Conservation (phyloP, 2,888 invertebrate genomes). For the Tinea semifulvella region DNA sequence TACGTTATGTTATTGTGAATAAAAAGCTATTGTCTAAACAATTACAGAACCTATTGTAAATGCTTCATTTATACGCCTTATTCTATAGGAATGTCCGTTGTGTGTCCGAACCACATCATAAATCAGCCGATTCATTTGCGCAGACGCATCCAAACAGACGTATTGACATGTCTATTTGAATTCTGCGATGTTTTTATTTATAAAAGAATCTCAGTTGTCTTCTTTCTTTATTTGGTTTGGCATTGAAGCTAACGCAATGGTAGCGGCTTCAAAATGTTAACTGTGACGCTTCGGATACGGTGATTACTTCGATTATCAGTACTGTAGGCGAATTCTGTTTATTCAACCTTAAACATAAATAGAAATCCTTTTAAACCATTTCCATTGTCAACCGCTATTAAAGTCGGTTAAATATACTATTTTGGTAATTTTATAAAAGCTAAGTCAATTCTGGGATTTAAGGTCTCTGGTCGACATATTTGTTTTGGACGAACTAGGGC, state of each 20-base stretch:
- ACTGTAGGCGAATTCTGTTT: too few relatives aligned
- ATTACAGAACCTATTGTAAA: constrained; percentile 57
- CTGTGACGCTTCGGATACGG: too few relatives aligned
- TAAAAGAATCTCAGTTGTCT: constrained; percentile 51
- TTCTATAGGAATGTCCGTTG: constrained; percentile 55
- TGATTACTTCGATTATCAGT: too few relatives aligned
- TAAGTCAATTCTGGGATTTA: too few relatives aligned
- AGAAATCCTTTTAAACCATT: too few relatives aligned
- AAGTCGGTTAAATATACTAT: too few relatives aligned
- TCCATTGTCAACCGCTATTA: too few relatives aligned
- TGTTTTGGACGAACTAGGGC: too few relatives aligned
- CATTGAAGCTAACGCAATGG: constrained; percentile 6
- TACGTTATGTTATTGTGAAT: constrained; percentile 23
- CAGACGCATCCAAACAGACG: constrained; percentile 40
- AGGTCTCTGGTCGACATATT: too few relatives aligned
- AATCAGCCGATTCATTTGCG: constrained; percentile 46
- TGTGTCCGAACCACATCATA: constrained; percentile 60
- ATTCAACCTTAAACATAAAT: too few relatives aligned
- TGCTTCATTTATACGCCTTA: constrained; percentile 60
- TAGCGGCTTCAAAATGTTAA: constrained; percentile 3
- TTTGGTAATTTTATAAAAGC: too few relatives aligned
- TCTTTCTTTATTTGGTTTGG: constrained; percentile 7
- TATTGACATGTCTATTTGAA: constrained; percentile 52
- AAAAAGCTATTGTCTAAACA: constrained; percentile 57
- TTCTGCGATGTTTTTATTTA: constrained; percentile 43